Conservation (phyloP, 2,888 invertebrate species). For the Prosapia bicincta region DNA sequence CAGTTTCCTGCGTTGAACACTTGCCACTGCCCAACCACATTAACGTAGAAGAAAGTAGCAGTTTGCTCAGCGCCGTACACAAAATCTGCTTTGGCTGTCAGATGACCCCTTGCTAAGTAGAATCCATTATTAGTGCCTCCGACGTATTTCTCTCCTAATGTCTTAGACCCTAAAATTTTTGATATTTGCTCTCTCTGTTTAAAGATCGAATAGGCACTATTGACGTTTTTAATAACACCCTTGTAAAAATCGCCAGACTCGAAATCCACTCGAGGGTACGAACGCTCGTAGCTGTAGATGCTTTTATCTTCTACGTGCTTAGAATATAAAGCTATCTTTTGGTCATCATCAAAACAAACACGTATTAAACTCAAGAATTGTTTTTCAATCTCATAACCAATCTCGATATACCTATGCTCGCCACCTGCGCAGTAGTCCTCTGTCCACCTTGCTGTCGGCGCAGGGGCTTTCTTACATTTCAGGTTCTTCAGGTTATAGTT, state of each 20-base stretch:
- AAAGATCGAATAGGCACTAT: too few relatives aligned
- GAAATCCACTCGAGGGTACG: not conserved
- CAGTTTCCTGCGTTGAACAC: constrained; percentile 52
- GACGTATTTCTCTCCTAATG: constrained; percentile 1
- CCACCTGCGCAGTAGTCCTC: not conserved
- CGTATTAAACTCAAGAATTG: constrained; percentile 6
- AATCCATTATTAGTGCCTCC: constrained; percentile 36
- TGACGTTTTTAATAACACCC: too few relatives aligned
- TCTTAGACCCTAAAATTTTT: too few relatives aligned
- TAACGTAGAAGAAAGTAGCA: constrained; percentile 52
- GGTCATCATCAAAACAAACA: constrained; percentile 5
- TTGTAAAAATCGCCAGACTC: not conserved
- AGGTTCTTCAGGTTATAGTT: not conserved
- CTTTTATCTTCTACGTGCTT: not conserved
- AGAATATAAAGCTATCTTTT: not conserved
- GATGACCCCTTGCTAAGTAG: constrained; percentile 50
- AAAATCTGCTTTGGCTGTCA: constrained; percentile 54
- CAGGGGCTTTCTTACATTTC: not conserved
- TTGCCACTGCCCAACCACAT: constrained; percentile 53
- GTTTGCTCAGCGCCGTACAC: constrained; percentile 49
- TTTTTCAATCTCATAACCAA: constrained; percentile 1
- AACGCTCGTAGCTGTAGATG: not conserved
- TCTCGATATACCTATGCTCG: not conserved
- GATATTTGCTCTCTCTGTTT: too few relatives aligned
- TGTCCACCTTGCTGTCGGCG: not conserved